phyloP scores from a whole-genome alignment of 2,113 vertebrate genomes.

The Aepyceros melampus region DNA sequence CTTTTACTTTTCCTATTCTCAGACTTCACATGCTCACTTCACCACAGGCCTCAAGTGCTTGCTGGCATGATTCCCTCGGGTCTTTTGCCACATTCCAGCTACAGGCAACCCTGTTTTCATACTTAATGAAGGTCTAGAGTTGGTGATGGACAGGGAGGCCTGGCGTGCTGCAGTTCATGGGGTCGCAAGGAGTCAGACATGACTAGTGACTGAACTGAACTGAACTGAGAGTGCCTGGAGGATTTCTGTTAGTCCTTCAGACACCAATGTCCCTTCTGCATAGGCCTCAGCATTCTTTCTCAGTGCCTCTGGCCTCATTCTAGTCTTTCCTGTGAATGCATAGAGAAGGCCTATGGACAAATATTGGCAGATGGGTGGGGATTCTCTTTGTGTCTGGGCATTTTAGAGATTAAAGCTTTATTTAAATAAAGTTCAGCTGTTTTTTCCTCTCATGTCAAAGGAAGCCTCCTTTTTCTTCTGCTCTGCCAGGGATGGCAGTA shows the following conservation, averaged over 20 bases:
- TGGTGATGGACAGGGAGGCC: background rate
- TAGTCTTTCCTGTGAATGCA: background rate
- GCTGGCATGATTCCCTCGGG: background rate
- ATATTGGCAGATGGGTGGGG: background rate
- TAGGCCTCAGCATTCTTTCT: background rate
- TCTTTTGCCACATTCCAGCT: background rate
- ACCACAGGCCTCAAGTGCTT: background rate
- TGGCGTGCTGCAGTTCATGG: background rate
- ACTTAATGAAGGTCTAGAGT: background rate
- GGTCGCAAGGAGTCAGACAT: background rate
- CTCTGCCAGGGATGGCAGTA: background rate
- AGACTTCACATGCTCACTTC: background rate
- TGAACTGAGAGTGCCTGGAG: background rate
- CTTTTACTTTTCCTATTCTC: no score
- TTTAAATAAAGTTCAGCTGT: background rate
- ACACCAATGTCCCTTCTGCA: background rate
- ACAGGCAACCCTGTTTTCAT: background rate
- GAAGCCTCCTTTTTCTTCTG: background rate
- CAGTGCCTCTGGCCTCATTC: background rate
- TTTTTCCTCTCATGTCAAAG: background rate
- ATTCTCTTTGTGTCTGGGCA: background rate
- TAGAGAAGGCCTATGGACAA: background rate
- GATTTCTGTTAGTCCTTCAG: background rate
- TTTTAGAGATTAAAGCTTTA: background rate
- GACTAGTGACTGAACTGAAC: background rate